These are phyloP conservation scores for Gymnorhina tibicen DNA, from an alignment of 2,113 vertebrate species.

Conservation along the genomic window DNA sequence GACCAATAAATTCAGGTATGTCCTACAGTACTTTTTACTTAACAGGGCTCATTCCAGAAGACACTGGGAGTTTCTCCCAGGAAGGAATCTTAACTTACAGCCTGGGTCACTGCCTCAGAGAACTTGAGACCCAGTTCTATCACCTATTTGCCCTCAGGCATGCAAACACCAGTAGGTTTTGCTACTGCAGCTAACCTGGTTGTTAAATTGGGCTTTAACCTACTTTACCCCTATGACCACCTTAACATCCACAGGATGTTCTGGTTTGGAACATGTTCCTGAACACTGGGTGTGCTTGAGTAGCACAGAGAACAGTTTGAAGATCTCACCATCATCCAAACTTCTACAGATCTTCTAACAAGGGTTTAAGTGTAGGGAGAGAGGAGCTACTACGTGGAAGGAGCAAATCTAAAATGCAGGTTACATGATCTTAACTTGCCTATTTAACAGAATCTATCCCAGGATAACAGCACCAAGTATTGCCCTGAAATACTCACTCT, in stretches of 20 bases:
- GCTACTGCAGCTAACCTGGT: not conserved
- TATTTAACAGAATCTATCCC: not conserved
- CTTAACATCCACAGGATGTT: rapidly evolving
- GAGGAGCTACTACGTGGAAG: not conserved
- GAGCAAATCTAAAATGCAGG: not conserved
- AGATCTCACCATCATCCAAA: not conserved
- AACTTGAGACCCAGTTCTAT: not conserved
- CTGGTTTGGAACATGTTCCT: not conserved
- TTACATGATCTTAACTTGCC: not conserved
- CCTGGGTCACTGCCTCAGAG: rapidly evolving
- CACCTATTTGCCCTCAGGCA: not conserved
- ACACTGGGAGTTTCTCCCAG: rapidly evolving
- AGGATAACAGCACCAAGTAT: not conserved
- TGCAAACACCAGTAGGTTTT: not conserved
- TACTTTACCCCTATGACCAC: not conserved
- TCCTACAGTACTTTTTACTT: not conserved
- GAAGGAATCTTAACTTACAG: not conserved
- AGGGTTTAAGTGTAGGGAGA: rapidly evolving
- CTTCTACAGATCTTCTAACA: not conserved
- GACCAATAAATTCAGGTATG: constrained; percentile 67
- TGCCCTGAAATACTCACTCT: not conserved
- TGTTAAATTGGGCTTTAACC: not conserved
- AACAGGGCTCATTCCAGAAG: not conserved
- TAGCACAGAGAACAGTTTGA: not conserved
- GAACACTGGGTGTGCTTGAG: not conserved